Conservation (phyloP, 1,140 invertebrate genomes). For the Dendroctonus ponderosae region DNA sequence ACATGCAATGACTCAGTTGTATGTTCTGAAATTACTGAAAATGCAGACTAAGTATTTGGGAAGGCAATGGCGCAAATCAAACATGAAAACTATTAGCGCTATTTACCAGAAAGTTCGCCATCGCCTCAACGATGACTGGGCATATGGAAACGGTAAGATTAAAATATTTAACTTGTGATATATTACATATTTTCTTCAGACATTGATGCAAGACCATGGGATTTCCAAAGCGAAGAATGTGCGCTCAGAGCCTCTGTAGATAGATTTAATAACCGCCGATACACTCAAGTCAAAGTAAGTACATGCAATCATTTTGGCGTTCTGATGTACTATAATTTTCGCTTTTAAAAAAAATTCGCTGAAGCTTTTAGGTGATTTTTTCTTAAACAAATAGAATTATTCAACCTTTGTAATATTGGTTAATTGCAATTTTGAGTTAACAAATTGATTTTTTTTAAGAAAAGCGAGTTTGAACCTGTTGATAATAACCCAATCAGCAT, state of each 20-base stretch:
- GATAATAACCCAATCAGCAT: constrained; percentile 85
- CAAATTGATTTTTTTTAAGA: constrained; percentile 39
- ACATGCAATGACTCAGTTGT: constrained; percentile 97
- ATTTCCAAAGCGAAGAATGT: constrained; percentile 98
- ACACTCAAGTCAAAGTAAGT: constrained; percentile 41
- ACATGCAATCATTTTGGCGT: background rate
- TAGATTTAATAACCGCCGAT: constrained; percentile 92
- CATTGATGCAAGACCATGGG: constrained; percentile 95
- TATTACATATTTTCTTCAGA: constrained; percentile 57
- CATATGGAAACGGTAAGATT: constrained; percentile 87
- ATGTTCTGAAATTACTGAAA: constrained; percentile 96
- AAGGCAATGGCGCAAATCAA: constrained; percentile 97
- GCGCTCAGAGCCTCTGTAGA: constrained; percentile 90
- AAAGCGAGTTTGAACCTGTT: constrained; percentile 78
- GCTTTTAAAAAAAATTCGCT: too few relatives aligned
- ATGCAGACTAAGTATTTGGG: constrained; percentile 99
- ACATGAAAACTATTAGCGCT: constrained; percentile 99
- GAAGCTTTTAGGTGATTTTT: too few relatives aligned
- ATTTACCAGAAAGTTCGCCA: constrained; percentile 97
- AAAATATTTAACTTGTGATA: constrained; percentile 14
- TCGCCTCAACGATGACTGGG: constrained; percentile 98
- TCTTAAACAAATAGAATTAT: too few relatives aligned
- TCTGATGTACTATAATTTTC: too few relatives aligned
- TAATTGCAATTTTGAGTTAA: background rate
- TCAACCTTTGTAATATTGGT: too few relatives aligned